Percentiles rank a stretch among this genome's conserved stretches.
Conservation (phyloP, 2,797 vertebrate species). For the Cichlasoma orientale region DNA sequence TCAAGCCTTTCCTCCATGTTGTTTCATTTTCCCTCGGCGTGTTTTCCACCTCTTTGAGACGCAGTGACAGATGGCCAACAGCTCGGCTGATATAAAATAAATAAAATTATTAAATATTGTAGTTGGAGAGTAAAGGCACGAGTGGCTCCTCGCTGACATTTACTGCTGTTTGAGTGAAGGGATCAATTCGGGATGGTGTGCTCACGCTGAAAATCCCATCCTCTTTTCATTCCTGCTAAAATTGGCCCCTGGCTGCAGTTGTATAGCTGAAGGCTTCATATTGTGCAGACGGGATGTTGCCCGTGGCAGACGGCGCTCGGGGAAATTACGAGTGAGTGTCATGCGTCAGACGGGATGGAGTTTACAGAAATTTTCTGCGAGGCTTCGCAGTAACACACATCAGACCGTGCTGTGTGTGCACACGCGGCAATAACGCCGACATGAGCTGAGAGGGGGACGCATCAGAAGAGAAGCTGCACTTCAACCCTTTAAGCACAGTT, state of each 20-base stretch:
- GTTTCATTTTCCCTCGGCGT: too few species aligned
- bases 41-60: neutral
- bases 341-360: neutral
- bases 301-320: slow-evolving; percentile 5
- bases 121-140: neutral
- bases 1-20: neutral
- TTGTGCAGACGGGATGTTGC: slow-evolving; percentile 18
- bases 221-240: slow-evolving; percentile 16
- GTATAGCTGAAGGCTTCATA: slow-evolving; percentile 39
- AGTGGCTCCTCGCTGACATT: neutral
- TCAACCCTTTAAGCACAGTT: neutral
- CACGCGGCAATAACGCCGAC: neutral
- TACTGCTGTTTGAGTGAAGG: neutral
- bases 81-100: neutral
- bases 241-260: slow-evolving; percentile 36
- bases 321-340: neutral
- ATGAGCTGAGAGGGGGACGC: neutral
- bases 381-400: neutral
- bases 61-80: neutral
- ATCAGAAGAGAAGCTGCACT: neutral
- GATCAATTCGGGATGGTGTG: slow-evolving; percentile 1
- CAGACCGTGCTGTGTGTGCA: neutral
- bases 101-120: neutral
- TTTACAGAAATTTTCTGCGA: too few species aligned
- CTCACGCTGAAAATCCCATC: slow-evolving; percentile 21